These are phyloP conservation scores for Colossoma macropomum DNA, from an alignment of 2,113 vertebrate genomes.

Conservation along the genomic window DNA sequence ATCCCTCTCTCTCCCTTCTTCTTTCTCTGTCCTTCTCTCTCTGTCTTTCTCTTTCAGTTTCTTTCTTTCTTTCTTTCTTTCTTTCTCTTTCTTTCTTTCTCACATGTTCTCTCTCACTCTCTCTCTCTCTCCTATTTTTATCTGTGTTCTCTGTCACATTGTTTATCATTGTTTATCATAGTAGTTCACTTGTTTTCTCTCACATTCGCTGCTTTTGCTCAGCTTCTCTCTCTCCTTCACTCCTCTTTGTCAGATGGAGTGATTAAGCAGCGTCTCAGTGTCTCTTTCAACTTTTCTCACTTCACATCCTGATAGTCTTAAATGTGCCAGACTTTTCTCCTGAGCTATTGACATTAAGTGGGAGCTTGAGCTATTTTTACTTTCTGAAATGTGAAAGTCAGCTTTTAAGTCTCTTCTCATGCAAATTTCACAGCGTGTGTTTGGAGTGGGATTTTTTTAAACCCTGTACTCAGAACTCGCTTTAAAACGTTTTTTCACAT, in stretches of 20 bases:
- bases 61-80: too few species aligned
- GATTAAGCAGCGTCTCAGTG: not conserved
- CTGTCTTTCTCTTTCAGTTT: not conserved
- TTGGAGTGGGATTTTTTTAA: not conserved
- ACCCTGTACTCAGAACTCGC: not conserved
- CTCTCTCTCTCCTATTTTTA: not conserved
- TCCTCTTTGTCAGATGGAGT: too few species aligned
- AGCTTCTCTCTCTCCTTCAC: too few species aligned
- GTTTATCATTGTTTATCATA: too few species aligned
- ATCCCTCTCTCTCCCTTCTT: too few species aligned
- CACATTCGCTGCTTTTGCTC: too few species aligned
- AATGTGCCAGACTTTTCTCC: not conserved
- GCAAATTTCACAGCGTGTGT: slow-evolving; percentile 20
- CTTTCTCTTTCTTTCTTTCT: too few species aligned
- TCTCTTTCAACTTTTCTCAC: not conserved
- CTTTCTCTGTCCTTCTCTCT: too few species aligned
- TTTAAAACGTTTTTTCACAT: not conserved
- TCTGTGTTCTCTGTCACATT: not conserved
- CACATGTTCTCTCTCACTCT: too few species aligned
- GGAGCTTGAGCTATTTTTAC: slow-evolving; percentile 4
- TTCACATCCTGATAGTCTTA: not conserved
- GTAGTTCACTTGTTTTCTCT: too few species aligned
- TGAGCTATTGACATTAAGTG: not conserved
- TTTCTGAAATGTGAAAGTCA: not conserved
- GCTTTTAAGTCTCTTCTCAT: not conserved